A percentile compares a stretch with the other conserved stretches of the same genome.
Evolutionary conservation across 2,888 invertebrate genomes (phyloP).

Genomic region (Clitarchus hookeri): DNA sequence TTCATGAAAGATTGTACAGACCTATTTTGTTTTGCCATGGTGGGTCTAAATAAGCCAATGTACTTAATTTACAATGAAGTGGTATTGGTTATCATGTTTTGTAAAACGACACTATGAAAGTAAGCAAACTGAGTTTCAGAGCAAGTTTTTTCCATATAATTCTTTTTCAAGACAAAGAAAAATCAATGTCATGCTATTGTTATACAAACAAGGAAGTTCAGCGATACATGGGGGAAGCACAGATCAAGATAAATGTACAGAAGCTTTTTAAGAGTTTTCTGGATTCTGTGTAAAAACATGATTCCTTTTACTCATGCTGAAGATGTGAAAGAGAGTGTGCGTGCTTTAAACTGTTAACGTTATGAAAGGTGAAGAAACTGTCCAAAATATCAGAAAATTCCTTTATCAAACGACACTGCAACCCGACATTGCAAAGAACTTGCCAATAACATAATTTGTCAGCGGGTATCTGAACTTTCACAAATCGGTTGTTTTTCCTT

Average conservation of each 20-base stretch:
- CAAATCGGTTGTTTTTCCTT: constrained; percentile 3
- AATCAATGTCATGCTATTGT: neutral
- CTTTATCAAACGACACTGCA: constrained; percentile 17
- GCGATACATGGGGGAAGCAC: too few species aligned
- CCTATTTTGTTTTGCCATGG: constrained; percentile 12
- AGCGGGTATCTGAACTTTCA: constrained; percentile 5
- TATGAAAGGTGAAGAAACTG: neutral
- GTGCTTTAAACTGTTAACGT: constrained; percentile 10
- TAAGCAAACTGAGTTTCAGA: neutral
- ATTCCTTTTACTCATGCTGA: constrained; percentile 5
- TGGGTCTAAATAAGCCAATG: neutral
- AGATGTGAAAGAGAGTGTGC: neutral
- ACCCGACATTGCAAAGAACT: neutral
- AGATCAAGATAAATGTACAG: neutral
- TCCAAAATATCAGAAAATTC: neutral
- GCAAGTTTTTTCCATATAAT: neutral
- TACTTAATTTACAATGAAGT: constrained; percentile 15
- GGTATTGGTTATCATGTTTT: neutral
- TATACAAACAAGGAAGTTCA: neutral
- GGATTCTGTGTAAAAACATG: constrained; percentile 7
- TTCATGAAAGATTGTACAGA: neutral
- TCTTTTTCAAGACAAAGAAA: constrained; percentile 16
- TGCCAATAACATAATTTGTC: neutral
- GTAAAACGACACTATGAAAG: neutral
- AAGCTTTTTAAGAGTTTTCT: neutral